These are phyloP conservation scores for Anthophora plumipes DNA, from an alignment of 2,888 invertebrate genomes.

Conservation along the genomic window DNA sequence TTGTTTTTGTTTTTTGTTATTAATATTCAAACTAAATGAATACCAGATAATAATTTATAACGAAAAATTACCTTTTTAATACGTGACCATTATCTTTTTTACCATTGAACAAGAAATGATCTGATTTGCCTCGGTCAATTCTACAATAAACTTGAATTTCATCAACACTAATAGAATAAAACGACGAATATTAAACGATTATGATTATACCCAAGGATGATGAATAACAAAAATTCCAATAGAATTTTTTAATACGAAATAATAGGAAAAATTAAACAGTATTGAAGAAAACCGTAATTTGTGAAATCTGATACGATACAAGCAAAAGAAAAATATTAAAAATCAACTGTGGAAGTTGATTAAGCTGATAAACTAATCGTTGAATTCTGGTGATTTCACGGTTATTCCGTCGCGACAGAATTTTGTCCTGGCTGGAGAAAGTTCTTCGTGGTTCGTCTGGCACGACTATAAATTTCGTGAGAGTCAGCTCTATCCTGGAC, in stretches of 20 bases:
- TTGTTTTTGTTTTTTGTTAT: too few species aligned
- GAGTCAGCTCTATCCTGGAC: slow-evolving; percentile 22
- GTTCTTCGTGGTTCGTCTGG: slow-evolving; percentile 51
- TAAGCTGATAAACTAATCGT: neutral
- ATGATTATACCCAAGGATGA: too few species aligned
- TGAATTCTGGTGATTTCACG: slow-evolving; percentile 6
- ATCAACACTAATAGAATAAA: neutral
- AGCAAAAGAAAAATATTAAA: neutral
- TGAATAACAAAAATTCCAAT: neutral
- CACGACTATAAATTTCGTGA: slow-evolving; percentile 55
- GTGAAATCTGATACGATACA: neutral
- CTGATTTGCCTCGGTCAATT: too few species aligned
- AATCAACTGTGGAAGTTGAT: neutral
- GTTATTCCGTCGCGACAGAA: slow-evolving; percentile 7
- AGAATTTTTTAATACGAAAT: neutral
- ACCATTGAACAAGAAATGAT: too few species aligned
- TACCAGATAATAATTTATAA: too few species aligned
- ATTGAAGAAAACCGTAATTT: neutral
- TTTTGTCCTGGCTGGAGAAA: slow-evolving; percentile 57
- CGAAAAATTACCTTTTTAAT: too few species aligned
- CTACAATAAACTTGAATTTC: slow-evolving; percentile 16
- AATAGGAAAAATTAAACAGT: neutral
- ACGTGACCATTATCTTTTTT: too few species aligned
- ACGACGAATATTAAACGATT: neutral
- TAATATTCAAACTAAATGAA: too few species aligned